Evolutionary conservation across 2,888 invertebrate genomes (phyloP).

Genomic region (Drosophila acutilabella): DNA sequence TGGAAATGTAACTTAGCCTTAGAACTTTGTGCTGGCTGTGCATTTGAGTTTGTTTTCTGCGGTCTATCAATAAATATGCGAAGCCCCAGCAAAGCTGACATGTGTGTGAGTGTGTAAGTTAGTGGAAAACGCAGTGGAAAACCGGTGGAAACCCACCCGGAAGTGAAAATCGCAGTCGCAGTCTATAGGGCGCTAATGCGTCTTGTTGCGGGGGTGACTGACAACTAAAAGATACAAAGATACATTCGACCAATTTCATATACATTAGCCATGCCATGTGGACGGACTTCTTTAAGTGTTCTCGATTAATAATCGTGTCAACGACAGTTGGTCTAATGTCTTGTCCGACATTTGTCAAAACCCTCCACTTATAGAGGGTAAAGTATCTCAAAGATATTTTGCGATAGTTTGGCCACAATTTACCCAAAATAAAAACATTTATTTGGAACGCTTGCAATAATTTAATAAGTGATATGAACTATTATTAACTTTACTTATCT

Average conservation of each 20-base stretch:
- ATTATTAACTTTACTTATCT: not conserved
- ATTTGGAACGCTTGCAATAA: not conserved
- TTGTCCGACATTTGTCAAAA: slow-evolving; percentile 43
- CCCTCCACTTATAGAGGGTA: not conserved
- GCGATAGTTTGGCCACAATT: not conserved
- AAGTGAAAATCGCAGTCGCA: slow-evolving; percentile 50
- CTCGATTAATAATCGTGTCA: slow-evolving; percentile 64
- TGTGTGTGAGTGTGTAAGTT: slow-evolving; percentile 17
- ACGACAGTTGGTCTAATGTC: slow-evolving; percentile 37
- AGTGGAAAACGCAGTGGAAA: slow-evolving; percentile 50
- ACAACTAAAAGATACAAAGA: slow-evolving; percentile 49
- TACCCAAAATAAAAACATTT: not conserved
- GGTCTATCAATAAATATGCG: slow-evolving; percentile 65
- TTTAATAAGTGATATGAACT: slow-evolving; percentile 4
- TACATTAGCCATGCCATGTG: slow-evolving; percentile 62
- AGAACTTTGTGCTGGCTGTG: slow-evolving; percentile 39
- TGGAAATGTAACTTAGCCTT: slow-evolving; percentile 47
- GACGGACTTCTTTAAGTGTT: slow-evolving; percentile 49
- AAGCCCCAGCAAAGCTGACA: slow-evolving; percentile 65
- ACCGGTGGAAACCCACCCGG: slow-evolving; percentile 67
- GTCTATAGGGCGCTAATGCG: slow-evolving; percentile 46
- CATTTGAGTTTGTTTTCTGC: slow-evolving; percentile 56
- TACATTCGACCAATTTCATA: slow-evolving; percentile 58
- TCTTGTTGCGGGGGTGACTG: slow-evolving; percentile 49
- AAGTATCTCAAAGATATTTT: not conserved